These are phyloP conservation scores for Halocynthia aurantium DNA, from an alignment of 23 tunicate genomes.

Conservation along the genomic window DNA sequence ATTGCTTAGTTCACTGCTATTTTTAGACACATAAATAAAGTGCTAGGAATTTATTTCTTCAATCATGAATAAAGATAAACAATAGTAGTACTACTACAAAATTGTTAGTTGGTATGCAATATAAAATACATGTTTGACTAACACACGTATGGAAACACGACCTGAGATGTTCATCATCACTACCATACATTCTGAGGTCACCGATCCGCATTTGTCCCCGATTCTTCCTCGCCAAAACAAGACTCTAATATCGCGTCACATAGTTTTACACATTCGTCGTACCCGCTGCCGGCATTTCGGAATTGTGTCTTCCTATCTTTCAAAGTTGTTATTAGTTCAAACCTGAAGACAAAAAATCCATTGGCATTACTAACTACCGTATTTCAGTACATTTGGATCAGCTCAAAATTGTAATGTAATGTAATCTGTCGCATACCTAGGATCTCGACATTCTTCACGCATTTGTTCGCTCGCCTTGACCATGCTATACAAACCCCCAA, in stretches of 20 bases:
- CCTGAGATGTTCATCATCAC: too few relatives aligned
- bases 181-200: background rate
- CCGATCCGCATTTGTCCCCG: background rate
- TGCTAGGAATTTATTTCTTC: too few relatives aligned
- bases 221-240: slow-evolving; percentile 1
- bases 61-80: too few relatives aligned
- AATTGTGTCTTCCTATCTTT: background rate
- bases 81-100: too few relatives aligned
- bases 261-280: background rate
- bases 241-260: slow-evolving; percentile 6
- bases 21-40: too few relatives aligned
- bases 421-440: background rate
- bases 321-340: background rate
- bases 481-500: slow-evolving; percentile 1
- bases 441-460: slow-evolving; percentile 1
- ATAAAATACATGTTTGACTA: too few relatives aligned
- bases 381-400: too few relatives aligned
- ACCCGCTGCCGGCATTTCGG: background rate
- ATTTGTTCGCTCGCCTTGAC: background rate
- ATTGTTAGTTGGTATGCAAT: too few relatives aligned
- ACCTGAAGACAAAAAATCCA: background rate
- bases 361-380: too few relatives aligned
- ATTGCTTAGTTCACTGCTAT: too few relatives aligned
- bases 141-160: too few relatives aligned
- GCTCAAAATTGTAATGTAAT: background rate